phyloP scores from a whole-genome alignment of 2,113 vertebrate genomes.

The Cyanocitta stelleri region DNA sequence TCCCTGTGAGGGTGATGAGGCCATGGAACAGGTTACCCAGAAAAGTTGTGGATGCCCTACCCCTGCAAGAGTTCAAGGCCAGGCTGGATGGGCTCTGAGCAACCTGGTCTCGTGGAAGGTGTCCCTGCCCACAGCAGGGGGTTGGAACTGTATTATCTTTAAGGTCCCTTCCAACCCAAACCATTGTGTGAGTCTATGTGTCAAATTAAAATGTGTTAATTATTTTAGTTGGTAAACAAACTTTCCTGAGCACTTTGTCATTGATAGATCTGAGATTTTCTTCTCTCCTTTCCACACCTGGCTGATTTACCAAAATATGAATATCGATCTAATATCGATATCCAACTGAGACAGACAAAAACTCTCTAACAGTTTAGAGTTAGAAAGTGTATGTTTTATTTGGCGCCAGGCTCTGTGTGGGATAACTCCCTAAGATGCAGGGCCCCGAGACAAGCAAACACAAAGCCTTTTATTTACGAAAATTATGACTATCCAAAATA shows the following conservation, averaged over 20 bases:
- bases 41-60: neutral
- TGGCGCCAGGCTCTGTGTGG: too few relatives aligned
- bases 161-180: neutral
- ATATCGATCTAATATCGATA: too few relatives aligned
- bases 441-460: too few relatives aligned
- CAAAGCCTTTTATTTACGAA: too few relatives aligned
- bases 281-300: neutral
- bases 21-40: neutral
- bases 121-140: neutral
- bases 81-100: neutral
- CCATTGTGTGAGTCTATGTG: neutral
- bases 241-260: neutral
- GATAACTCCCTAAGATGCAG: too few relatives aligned
- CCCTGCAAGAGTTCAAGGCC: neutral
- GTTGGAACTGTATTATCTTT: neutral
- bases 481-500: too few relatives aligned
- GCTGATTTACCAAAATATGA: too few relatives aligned
- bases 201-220: neutral
- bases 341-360: too few relatives aligned
- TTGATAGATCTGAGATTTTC: neutral
- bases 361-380: too few relatives aligned
- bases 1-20: neutral
- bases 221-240: neutral
- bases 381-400: too few relatives aligned
- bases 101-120: neutral